Evolutionary conservation across 2,888 invertebrate species (phyloP).

Genomic region (Tachina grossa): DNA sequence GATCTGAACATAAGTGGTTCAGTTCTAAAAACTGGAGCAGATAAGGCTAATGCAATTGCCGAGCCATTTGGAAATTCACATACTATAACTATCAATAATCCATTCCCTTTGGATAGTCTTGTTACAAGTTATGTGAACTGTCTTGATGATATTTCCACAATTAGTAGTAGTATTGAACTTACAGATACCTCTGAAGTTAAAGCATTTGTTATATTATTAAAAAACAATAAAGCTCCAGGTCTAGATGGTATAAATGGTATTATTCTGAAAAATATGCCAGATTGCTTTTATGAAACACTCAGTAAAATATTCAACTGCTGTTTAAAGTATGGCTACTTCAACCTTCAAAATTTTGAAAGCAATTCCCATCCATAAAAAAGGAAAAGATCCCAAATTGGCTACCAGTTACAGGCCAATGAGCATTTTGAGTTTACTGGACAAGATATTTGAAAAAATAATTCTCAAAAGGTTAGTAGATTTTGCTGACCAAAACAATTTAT

Average conservation of each 20-base stretch:
- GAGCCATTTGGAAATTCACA: not conserved
- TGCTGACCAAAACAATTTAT: not conserved
- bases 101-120: not conserved
- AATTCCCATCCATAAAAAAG: not conserved
- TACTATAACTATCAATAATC: not conserved
- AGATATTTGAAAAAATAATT: slow-evolving; percentile 37
- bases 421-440: slow-evolving; percentile 10
- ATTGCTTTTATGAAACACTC: not conserved
- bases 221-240: slow-evolving; percentile 16
- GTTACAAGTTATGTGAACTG: not conserved
- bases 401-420: slow-evolving; percentile 28
- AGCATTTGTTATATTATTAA: not conserved
- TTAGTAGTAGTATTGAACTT: not conserved
- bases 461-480: not conserved
- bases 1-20: not conserved
- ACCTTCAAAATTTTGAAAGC: slow-evolving; percentile 4
- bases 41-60: slow-evolving; percentile 27
- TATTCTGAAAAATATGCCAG: not conserved
- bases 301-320: slow-evolving; percentile 17
- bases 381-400: not conserved
- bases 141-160: not conserved
- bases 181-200: not conserved
- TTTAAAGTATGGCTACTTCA: not conserved
- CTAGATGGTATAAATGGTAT: not conserved
- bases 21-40: not conserved